Conservation (phyloP, 2,888 invertebrate species). For the Aporophyla nigra region DNA sequence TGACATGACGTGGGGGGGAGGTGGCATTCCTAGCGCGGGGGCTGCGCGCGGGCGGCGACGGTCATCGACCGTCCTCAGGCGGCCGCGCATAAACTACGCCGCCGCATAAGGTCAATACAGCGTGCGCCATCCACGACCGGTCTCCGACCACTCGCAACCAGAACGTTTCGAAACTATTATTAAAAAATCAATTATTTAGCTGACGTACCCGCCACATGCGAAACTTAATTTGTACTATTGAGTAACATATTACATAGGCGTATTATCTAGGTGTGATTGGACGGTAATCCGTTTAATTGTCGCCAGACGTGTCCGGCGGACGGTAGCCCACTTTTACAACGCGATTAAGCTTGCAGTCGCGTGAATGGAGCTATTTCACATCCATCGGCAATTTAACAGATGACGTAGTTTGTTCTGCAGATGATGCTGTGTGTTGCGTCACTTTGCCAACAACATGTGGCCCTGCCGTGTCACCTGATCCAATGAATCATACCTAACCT, state of each 20-base stretch:
- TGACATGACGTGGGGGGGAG: conserved; percentile 80
- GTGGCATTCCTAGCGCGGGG: conserved; percentile 85
- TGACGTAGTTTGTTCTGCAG: conserved; percentile 59
- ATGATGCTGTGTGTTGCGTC: conserved; percentile 59
- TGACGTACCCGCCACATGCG: conserved; percentile 72
- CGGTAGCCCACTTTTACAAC: conserved; percentile 59
- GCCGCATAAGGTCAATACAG: conserved; percentile 89
- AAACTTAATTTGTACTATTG: conserved; percentile 83
- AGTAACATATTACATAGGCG: conserved; percentile 77
- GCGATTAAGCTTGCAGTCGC: conserved; percentile 53
- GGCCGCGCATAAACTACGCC: conserved; percentile 89
- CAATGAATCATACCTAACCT: conserved; percentile 58
- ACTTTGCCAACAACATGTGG: conserved; percentile 52
- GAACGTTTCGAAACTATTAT: conserved; percentile 85
- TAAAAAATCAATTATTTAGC: conserved; percentile 84
- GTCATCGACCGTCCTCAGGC: conserved; percentile 90
- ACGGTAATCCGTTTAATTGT: conserved; percentile 74
- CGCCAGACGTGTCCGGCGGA: conserved; percentile 67
- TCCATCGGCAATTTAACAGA: conserved; percentile 48
- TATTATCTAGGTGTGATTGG: conserved; percentile 79
- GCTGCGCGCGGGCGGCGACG: conserved; percentile 77
- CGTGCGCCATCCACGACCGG: conserved; percentile 76
- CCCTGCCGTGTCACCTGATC: conserved; percentile 61
- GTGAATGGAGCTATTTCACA: conserved; percentile 65
- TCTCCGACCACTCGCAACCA: conserved; percentile 65